Evolutionary conservation across 1,140 invertebrate species (phyloP).

Genomic region (Pachyrhynchus sulphureomaculatus): DNA sequence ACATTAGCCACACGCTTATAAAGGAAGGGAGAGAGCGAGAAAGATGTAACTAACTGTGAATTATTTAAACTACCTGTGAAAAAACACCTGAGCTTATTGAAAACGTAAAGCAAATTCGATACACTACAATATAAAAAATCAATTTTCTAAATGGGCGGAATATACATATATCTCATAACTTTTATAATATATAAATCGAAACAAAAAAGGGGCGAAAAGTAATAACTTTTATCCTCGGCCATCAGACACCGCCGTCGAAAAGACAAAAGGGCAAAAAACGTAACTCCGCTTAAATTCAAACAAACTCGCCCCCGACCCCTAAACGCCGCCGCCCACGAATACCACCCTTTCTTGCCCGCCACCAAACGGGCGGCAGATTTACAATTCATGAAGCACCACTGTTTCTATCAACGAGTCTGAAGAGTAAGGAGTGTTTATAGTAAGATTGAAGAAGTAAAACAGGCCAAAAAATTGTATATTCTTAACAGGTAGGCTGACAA

Average conservation of each 20-base stretch:
- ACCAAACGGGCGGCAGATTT: conserved; percentile 16
- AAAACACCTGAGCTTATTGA: too few relatives aligned
- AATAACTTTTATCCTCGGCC: conserved; percentile 18
- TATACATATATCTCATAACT: background rate
- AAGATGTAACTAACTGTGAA: too few relatives aligned
- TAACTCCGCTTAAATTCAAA: conserved; percentile 21
- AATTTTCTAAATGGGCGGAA: background rate
- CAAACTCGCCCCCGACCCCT: conserved; percentile 1
- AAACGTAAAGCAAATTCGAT: too few relatives aligned
- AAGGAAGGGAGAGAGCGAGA: too few relatives aligned
- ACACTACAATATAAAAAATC: too few relatives aligned
- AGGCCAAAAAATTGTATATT: too few relatives aligned
- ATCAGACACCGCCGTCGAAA: conserved; percentile 14
- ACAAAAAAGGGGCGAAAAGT: conserved; percentile 14
- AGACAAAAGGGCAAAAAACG: conserved; percentile 18
- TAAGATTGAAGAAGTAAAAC: too few relatives aligned
- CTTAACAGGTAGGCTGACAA: too few relatives aligned
- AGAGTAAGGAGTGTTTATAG: too few relatives aligned
- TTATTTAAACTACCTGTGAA: too few relatives aligned
- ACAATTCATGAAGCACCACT: conserved; percentile 18
- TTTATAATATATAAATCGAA: background rate
- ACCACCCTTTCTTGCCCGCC: conserved; percentile 14
- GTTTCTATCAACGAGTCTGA: conserved; percentile 4
- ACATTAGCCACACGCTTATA: too few relatives aligned
- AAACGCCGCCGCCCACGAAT: background rate